Conservation (phyloP, 2,113 vertebrate species). For the Psophia crepitans region DNA sequence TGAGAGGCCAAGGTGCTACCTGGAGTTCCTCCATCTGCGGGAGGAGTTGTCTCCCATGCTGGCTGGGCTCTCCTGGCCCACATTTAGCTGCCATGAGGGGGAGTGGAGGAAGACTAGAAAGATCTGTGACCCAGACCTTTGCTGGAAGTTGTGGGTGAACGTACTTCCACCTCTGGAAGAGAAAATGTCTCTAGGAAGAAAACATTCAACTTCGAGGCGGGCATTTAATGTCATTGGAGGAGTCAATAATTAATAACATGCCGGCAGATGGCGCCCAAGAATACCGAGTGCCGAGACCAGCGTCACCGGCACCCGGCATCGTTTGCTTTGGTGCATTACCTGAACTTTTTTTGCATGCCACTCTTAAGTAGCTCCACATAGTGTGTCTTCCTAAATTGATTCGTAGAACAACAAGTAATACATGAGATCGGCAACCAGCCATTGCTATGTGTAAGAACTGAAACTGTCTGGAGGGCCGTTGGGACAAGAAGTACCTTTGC, state of each 20-base stretch:
- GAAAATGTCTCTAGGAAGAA: too few species aligned
- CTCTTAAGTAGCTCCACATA: neutral
- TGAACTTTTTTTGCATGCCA: accelerated
- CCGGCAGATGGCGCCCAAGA: constrained; percentile 22
- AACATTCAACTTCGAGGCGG: neutral
- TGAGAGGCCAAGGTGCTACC: neutral
- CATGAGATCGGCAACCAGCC: neutral
- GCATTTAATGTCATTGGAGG: neutral
- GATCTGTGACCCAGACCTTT: neutral
- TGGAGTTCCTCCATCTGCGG: neutral
- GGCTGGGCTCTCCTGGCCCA: neutral
- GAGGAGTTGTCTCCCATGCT: neutral
- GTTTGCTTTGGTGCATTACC: neutral
- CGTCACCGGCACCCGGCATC: accelerated
- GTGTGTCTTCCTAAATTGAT: neutral
- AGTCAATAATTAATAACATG: accelerated
- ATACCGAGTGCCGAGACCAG: neutral
- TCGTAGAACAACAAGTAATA: neutral
- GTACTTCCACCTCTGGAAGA: accelerated
- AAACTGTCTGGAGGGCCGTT: neutral
- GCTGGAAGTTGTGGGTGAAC: neutral
- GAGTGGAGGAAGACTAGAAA: neutral
- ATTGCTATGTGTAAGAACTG: neutral
- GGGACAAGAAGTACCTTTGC: neutral
- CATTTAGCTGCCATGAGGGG: neutral